A percentile compares a stretch with the other conserved stretches of the same genome.
Evolutionary conservation across 92 coral and sea anemone genomes (phyloP).

Genomic region (Meandrina meandrites): DNA sequence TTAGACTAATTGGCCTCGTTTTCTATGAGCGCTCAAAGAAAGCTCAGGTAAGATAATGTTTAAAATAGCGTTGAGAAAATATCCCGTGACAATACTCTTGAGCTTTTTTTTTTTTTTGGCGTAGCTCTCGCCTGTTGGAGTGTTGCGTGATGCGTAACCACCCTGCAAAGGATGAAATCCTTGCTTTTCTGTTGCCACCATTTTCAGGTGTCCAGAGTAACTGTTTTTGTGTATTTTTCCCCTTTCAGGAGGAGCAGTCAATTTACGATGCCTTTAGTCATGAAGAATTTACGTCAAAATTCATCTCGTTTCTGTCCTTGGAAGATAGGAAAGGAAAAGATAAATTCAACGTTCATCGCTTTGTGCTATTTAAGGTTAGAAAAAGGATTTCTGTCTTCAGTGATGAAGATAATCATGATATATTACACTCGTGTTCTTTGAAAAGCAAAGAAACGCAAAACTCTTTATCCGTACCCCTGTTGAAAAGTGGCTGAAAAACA

Average conservation of each 20-base stretch:
- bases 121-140: not conserved
- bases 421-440: too few relatives aligned
- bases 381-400: too few relatives aligned
- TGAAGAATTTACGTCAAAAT: slow-evolving; percentile 83
- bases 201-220: not conserved
- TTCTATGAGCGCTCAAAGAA: too few relatives aligned
- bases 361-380: slow-evolving; percentile 87
- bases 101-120: too few relatives aligned
- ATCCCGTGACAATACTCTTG: too few relatives aligned
- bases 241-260: slow-evolving; percentile 78
- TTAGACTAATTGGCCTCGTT: too few relatives aligned
- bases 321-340: slow-evolving; percentile 99
- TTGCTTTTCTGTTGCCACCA: not conserved
- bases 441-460: not conserved
- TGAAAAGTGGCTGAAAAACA: not conserved
- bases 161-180: not conserved
- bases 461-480: too few relatives aligned
- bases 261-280: slow-evolving; percentile 82
- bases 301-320: slow-evolving; percentile 83
- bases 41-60: too few relatives aligned
- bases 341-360: slow-evolving; percentile 91
- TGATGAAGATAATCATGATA: not conserved
- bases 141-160: not conserved
- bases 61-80: too few relatives aligned
- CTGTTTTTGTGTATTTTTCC: not conserved